Evolutionary conservation across 2,113 vertebrate genomes (phyloP).

Genomic region (Ceyx cyanopectus): DNA sequence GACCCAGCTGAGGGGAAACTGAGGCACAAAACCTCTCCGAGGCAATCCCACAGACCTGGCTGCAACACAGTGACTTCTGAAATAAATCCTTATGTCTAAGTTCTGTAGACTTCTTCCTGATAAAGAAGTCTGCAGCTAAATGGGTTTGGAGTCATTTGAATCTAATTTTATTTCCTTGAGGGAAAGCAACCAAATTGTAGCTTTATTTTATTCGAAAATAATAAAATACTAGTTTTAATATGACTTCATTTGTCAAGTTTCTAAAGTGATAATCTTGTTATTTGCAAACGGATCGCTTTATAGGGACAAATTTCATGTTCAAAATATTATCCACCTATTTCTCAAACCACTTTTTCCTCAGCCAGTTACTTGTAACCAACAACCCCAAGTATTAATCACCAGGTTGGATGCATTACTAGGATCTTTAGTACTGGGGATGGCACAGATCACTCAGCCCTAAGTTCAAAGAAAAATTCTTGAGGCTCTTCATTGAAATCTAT

Average conservation of each 20-base stretch:
- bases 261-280: accelerated
- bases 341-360: not conserved
- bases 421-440: too few relatives aligned
- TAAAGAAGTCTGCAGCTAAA: too few relatives aligned
- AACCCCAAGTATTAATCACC: accelerated
- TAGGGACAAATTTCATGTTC: not conserved
- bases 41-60: accelerated
- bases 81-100: not conserved
- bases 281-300: not conserved
- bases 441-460: not conserved
- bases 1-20: accelerated
- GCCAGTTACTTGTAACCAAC: not conserved
- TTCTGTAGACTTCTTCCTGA: accelerated
- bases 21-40: not conserved
- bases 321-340: accelerated
- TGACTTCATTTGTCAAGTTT: not conserved
- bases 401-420: accelerated
- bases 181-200: not conserved
- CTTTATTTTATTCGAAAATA: not conserved
- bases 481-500: not conserved
- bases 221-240: not conserved
- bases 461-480: not conserved
- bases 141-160: accelerated
- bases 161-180: not conserved
- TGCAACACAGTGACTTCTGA: accelerated